These are phyloP conservation scores for Falco concolor DNA, from an alignment of 2,797 vertebrate species.

Conservation along the genomic window DNA sequence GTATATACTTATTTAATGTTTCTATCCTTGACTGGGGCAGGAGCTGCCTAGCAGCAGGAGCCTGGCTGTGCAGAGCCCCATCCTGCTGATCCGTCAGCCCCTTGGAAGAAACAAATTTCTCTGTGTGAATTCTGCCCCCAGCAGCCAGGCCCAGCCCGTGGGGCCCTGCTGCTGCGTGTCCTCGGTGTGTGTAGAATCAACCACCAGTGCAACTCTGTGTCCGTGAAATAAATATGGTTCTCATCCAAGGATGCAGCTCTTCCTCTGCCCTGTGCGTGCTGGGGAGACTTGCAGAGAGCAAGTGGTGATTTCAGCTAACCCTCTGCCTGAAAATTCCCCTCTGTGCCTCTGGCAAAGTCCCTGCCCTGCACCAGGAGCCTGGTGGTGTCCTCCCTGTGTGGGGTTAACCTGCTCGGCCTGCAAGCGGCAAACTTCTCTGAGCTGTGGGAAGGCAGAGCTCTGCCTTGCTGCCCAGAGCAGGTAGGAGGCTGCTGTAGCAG, in stretches of 20 bases:
- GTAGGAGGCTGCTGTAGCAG: not conserved
- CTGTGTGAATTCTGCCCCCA: conserved; percentile 52
- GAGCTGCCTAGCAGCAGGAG: not conserved
- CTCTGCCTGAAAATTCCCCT: not conserved
- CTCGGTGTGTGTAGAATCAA: conserved; percentile 28
- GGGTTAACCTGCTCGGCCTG: not conserved
- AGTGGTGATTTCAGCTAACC: not conserved
- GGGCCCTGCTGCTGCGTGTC: not conserved
- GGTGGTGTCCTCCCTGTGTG: not conserved
- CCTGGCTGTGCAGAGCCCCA: not conserved
- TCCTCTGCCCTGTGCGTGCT: not conserved
- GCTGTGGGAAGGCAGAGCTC: not conserved
- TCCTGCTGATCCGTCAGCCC: not conserved
- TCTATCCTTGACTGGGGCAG: conserved; percentile 63
- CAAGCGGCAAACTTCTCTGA: not conserved
- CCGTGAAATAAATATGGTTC: conserved; percentile 66
- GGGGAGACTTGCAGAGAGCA: not conserved
- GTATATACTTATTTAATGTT: conserved; percentile 97
- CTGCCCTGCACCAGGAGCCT: not conserved
- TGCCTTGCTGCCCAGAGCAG: not conserved
- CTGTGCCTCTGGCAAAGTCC: not conserved
- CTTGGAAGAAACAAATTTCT: conserved; percentile 18
- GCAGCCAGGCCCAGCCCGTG: not conserved
- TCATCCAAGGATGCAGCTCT: not conserved
- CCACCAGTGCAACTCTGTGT: conserved; percentile 59